Base-by-base conservation (phyloP, 1,140 invertebrate genomes). In the Trichogramma pretiosum region DNA sequence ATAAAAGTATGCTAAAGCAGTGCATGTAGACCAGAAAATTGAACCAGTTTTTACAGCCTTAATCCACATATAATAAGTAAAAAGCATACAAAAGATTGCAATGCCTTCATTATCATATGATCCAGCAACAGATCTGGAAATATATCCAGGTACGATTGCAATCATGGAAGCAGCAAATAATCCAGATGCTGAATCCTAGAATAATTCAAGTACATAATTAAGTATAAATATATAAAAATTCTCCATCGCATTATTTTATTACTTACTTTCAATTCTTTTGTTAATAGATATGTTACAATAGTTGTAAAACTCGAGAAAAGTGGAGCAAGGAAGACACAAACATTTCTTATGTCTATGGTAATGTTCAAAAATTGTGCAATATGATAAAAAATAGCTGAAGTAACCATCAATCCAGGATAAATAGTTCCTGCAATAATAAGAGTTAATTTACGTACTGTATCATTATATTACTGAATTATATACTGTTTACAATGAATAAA, bases 41-140 rank as follows among this genome's bases (percentile, higher is more conserved):
- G 89, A 88, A 49, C 94, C 95, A 13, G 90, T 94, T 73, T 98
- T 97, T 0, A 98, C 89, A 14, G 93, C 83, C 73, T 97, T 97
- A 43, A 98, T 96, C 95, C 94, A 98, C 66, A 93, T 80, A 63
- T 93, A 94, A 69, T 98, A 98, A 0, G 95, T 98, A 32, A 98
- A 77, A 39, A 98, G 72, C 93, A 98, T 97, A 67, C 93, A 97
- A 74, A 98, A 98, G 60, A 98, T 98, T 22, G 94, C 95, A 67
- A 98, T 98, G 45, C 92, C 94, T 79, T 98, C 95, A 68, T 98
- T 98, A 68, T 98, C 94, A 65, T 98, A 98, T 33, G 92, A 96
- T 26, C 94, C 94, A 43, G 94, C 94, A 5, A 98, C 94, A 2
- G 93, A 98, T 56, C 94, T 75, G 32, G 91, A 95, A 61, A 98